Evolutionary conservation across 2,797 vertebrate genomes (phyloP).

Genomic region (Paratrypauchen microcephalus): DNA sequence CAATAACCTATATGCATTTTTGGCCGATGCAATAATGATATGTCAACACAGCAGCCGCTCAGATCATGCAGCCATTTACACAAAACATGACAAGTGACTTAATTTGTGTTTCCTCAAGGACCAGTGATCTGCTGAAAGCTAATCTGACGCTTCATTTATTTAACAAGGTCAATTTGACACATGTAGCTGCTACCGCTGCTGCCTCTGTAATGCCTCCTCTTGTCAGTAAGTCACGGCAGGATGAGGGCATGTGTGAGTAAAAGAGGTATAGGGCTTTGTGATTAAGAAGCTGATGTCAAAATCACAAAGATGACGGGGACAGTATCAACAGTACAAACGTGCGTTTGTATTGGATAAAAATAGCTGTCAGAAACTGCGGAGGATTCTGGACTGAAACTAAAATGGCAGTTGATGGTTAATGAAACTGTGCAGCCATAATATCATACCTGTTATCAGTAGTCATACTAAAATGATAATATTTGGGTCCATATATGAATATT

Average conservation of each 20-base stretch:
- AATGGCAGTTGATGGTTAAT: too few relatives aligned
- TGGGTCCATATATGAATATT: too few relatives aligned
- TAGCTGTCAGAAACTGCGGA: neutral
- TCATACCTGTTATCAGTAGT: neutral
- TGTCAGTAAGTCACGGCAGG: neutral
- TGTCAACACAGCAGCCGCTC: conserved; percentile 8
- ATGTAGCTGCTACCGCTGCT: conserved; percentile 1
- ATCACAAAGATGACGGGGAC: neutral
- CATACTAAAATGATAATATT: neutral
- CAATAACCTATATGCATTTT: neutral
- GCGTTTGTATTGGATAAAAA: neutral
- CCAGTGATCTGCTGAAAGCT: conserved; percentile 26
- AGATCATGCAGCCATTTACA: conserved; percentile 15
- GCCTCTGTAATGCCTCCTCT: neutral
- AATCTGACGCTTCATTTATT: conserved; percentile 10
- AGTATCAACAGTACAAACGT: neutral
- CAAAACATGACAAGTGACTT: conserved; percentile 18
- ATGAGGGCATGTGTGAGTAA: neutral
- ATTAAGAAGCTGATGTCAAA: neutral
- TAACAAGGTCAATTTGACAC: conserved; percentile 14
- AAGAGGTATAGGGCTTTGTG: neutral
- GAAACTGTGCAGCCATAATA: neutral
- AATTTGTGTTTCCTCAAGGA: conserved; percentile 29
- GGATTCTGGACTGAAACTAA: too few relatives aligned
- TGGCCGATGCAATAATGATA: too few relatives aligned